phyloP scores from a whole-genome alignment of 2,888 invertebrate genomes.

The Andrena fulva region DNA sequence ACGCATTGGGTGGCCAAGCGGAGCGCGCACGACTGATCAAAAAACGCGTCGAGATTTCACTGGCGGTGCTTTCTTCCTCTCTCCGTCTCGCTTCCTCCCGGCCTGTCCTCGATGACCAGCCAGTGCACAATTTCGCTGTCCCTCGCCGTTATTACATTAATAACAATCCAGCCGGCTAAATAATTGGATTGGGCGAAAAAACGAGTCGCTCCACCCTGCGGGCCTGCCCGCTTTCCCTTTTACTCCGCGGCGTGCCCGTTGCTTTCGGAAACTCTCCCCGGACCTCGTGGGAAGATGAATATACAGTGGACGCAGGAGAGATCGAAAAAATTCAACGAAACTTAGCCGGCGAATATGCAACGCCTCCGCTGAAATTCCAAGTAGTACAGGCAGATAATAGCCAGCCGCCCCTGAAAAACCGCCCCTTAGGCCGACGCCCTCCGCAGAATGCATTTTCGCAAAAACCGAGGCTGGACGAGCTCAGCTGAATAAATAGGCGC shows the following conservation, averaged over 20 bases:
- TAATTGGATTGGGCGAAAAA: constrained; percentile 44
- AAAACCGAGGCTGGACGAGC: not conserved
- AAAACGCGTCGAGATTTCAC: constrained; percentile 66
- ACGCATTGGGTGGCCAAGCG: constrained; percentile 67
- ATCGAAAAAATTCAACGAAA: not conserved
- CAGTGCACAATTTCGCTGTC: constrained; percentile 41
- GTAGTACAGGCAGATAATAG: not conserved
- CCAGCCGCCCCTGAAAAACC: constrained; percentile 11
- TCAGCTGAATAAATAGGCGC: constrained; percentile 14
- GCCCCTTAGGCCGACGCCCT: constrained; percentile 18
- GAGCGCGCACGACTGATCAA: constrained; percentile 60
- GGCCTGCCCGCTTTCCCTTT: constrained; percentile 49
- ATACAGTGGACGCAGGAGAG: not conserved
- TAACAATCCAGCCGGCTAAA: constrained; percentile 27
- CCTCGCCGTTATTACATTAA: constrained; percentile 53
- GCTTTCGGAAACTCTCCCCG: not conserved
- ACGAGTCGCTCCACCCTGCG: not conserved
- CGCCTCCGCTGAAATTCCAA: not conserved
- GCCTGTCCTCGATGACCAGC: constrained; percentile 44
- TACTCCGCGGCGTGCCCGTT: not conserved
- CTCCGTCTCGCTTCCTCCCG: not conserved
- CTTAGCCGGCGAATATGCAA: not conserved
- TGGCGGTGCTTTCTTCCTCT: constrained; percentile 31
- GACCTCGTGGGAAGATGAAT: not conserved
- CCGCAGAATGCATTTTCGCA: constrained; percentile 9